Base-by-base conservation (phyloP, 2,888 invertebrate species). In the Tipula unca region DNA sequence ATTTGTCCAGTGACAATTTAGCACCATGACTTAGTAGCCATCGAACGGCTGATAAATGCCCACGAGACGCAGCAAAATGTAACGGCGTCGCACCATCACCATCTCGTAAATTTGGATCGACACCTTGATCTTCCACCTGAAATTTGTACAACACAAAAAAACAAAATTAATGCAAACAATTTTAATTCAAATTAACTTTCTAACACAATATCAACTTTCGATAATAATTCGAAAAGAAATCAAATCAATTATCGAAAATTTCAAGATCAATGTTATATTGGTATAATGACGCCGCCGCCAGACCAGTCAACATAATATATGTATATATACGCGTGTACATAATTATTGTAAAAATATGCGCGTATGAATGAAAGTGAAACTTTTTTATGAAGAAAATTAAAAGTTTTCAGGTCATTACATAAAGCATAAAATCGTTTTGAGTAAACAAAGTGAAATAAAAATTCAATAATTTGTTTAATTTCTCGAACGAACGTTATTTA, bases 41-140 rank as follows among this genome's bases (percentile, higher is more conserved):
- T 87, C 96, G 94, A 0, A 94, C 94, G 0, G 96, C 95, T 86
- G 94, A 93, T 82, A 95, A 91, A 89, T 97, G 97, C 0, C 97
- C 97, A 85, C 96, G 92, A 86, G 96, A 96, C 1, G 97, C 96
- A 3, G 97, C 97, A 90, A 96, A 97, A 91, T 97, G 97, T 39
- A 97, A 92, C 0, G 97, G 96, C 1, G 97, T 96, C 13, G 97
- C 96, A 0, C 97, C 97, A 89, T 97, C 97, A 3, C 96, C 96
- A 89, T 97, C 97, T 83, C 96, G 92, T 85, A 96, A 93, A 90
- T 97, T 96, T 0, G 96, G 95, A 90, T 97, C 96, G 84, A 96
- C 95, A 17, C 94, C 94, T 88, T 96, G 95, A 86, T 96, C 96
- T 88, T 95, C 94, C 48, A 96, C 95, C 95, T 96, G 90, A 87